These are phyloP conservation scores for Trissolcus brochymenae DNA, from an alignment of 2,888 invertebrate species.

Conservation along the genomic window DNA sequence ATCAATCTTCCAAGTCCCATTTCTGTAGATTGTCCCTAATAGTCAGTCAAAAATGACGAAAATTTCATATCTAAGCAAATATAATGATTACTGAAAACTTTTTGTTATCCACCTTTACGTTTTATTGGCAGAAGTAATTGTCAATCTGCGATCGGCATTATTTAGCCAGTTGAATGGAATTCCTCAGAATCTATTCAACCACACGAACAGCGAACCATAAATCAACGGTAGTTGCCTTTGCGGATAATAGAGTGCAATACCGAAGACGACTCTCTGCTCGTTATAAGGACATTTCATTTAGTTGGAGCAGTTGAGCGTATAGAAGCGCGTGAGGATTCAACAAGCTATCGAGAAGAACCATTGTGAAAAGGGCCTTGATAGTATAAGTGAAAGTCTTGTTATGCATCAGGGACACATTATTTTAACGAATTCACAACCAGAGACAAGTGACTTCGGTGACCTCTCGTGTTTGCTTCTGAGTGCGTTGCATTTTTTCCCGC, in stretches of 20 bases:
- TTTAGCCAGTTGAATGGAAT: constrained; percentile 39
- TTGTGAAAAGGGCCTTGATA: constrained; percentile 57
- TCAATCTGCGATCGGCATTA: constrained; percentile 34
- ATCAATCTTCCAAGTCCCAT: not conserved
- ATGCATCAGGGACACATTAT: constrained; percentile 63
- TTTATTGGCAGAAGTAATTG: constrained; percentile 41
- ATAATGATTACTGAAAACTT: constrained; percentile 3
- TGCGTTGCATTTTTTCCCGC: constrained; percentile 27
- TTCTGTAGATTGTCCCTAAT: constrained; percentile 4
- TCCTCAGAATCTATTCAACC: constrained; percentile 29
- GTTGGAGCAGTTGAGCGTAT: constrained; percentile 29
- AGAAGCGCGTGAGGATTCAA: constrained; percentile 47
- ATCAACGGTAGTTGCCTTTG: constrained; percentile 36
- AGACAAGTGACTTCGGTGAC: constrained; percentile 18
- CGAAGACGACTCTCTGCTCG: constrained; percentile 30
- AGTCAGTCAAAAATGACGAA: not conserved
- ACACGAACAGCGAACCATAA: constrained; percentile 17
- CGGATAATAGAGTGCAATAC: constrained; percentile 44
- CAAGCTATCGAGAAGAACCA: constrained; percentile 27
- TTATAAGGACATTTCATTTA: constrained; percentile 40
- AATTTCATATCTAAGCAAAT: not conserved
- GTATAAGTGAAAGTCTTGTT: constrained; percentile 64
- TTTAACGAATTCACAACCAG: constrained; percentile 57
- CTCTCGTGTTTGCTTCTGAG: constrained; percentile 39
- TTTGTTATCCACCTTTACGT: constrained; percentile 4